These are phyloP conservation scores for Zapus hudsonius DNA, from an alignment of 2,113 vertebrate genomes.

Conservation along the genomic window DNA sequence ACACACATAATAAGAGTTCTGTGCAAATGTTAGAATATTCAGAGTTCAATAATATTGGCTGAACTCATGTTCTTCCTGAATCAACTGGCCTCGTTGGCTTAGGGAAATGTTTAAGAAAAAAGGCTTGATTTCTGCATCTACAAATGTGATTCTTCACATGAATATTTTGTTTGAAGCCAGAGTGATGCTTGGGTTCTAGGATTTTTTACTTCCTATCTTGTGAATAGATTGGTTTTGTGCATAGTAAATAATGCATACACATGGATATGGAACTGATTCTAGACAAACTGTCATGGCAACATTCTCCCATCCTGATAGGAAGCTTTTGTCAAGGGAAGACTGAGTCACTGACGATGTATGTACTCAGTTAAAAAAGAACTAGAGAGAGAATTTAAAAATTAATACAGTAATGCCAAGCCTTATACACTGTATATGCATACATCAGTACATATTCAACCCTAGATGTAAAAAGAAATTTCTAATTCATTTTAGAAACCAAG, in stretches of 20 bases:
- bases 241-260: not conserved
- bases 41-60: not conserved
- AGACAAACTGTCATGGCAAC: not conserved
- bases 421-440: not conserved
- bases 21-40: not conserved
- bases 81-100: conserved; percentile 22
- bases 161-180: conserved; percentile 17
- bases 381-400: not conserved
- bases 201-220: not conserved
- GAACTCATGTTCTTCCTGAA: conserved; percentile 47
- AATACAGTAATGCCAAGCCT: not conserved
- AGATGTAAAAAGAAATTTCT: not conserved
- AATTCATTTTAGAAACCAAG: conserved; percentile 43
- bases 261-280: not conserved
- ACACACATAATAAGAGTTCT: not conserved
- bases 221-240: not conserved
- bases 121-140: not conserved
- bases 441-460: not conserved
- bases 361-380: not conserved
- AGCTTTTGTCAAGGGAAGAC: not conserved
- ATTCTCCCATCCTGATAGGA: not conserved
- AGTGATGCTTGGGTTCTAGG: not conserved
- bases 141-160: not conserved
- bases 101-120: conserved; percentile 32
- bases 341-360: not conserved